Evolutionary conservation across 2,113 vertebrate genomes (phyloP), one percentile per base, ranked within the genome.

Genomic region (Meleagris gallopavo): DNA sequence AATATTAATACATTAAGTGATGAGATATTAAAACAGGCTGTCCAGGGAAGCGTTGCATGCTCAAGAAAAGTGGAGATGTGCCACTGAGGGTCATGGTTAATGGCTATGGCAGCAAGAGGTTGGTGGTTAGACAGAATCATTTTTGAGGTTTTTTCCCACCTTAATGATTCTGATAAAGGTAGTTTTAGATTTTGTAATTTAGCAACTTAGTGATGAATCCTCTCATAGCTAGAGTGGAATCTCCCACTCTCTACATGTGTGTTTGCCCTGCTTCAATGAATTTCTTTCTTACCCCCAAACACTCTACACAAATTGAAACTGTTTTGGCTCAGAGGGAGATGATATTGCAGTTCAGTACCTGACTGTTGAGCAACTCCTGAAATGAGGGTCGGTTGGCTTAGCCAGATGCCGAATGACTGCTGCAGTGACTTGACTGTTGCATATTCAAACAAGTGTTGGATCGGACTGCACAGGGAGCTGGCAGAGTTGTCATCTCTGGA

Each of bases 361-460:
- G 50, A 9, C 60, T 21, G 12, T 82, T 75, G 52, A 27, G 29
- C 29, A 4, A 36, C 30, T 24, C 11, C n/a, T 61, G 45, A 61
- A 61, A 4, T 3, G 25, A 18, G 3, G 25, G 32, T 70, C 0
- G 0, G 10, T 66, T 77, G 34, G 9, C 11, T 77, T 50, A n/a
- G 38, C 11, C 13, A 67, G 20, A n/a, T 54, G 13, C 24, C 6
- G 69, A 30, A 40, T 45, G 69, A 62, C 36, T 32, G 13, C 48
- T 57, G 24, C 22, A 11, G 0, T 70, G 57, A 36, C 43, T 58
- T 25, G 32, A 20, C 10, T 41, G 14, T 29, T 74, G 5, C 41
- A 21, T 43, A 30, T 54, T 54, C 25, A 29, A 54, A 54, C 27
- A 30, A 29, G 27, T 13, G 11, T 30, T 54, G 52, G 27, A 54